These are phyloP conservation scores for Stichopus chloronotus DNA, from an alignment of 35 echinoderm and acorn worm species.

Conservation along the genomic window DNA sequence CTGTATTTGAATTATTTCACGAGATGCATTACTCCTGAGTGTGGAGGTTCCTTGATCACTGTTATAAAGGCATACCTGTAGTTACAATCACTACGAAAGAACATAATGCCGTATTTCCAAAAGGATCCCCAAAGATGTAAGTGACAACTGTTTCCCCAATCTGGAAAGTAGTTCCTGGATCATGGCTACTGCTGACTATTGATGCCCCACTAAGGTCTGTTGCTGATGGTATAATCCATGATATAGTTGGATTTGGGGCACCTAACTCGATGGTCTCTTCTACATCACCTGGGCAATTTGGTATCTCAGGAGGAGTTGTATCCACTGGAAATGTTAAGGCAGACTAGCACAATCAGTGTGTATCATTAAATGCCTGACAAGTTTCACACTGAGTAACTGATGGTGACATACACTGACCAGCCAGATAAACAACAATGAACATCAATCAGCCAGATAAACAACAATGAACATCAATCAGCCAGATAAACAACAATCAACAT, in stretches of 20 bases:
- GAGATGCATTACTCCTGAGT: no score
- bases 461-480: no score
- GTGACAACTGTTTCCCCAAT: constrained; percentile 61
- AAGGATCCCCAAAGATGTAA: constrained; percentile 58
- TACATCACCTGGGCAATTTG: constrained; percentile 36
- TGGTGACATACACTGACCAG: no score
- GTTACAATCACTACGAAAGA: constrained; percentile 58
- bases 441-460: no score
- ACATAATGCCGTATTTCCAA: constrained; percentile 48
- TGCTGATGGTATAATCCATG: constrained; percentile 33
- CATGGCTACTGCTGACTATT: neutral
- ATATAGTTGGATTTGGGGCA: neutral
- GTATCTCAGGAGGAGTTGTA: constrained; percentile 48
- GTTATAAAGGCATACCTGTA: constrained; percentile 13
- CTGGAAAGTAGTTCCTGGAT: constrained; percentile 29
- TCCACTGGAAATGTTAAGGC: constrained; percentile 16
- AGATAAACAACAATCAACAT: no score
- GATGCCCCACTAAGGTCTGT: constrained; percentile 39
- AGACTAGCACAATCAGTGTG: neutral
- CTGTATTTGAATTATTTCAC: no score
- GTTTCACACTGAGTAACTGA: no score
- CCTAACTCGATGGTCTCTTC: constrained; percentile 29
- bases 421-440: no score
- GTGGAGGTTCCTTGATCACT: no score
- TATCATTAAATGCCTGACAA: no score